A percentile compares a stretch with the other conserved stretches of the same genome.
These are phyloP conservation scores for crab-eating macaque (Macaca fascicularis) DNA, from an alignment of 2,113 vertebrate genomes.

Conservation along the genomic window T2T-MFA8v1.1 NC_088394.1:19877001-19877500, in stretches of 20 bases:
- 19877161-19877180: background rate
- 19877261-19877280: rapidly evolving
- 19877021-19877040: background rate
- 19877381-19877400: background rate
- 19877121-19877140: background rate
- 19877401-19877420: background rate
- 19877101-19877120: background rate
- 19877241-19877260: background rate
- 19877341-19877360: rapidly evolving
- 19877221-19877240: background rate
- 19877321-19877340: background rate
- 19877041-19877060: background rate
- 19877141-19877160: background rate
- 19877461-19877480: background rate
- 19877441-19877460: background rate
- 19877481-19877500: background rate
- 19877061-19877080: background rate
- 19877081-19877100: background rate
- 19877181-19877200: background rate
- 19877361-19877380: background rate
- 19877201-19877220: background rate
- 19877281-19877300: background rate
- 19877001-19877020: background rate
- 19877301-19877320: background rate
- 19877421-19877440: background rate